These are phyloP conservation scores for Lochmaea crataegi DNA, from an alignment of 2,888 invertebrate species.

Conservation along the genomic window DNA sequence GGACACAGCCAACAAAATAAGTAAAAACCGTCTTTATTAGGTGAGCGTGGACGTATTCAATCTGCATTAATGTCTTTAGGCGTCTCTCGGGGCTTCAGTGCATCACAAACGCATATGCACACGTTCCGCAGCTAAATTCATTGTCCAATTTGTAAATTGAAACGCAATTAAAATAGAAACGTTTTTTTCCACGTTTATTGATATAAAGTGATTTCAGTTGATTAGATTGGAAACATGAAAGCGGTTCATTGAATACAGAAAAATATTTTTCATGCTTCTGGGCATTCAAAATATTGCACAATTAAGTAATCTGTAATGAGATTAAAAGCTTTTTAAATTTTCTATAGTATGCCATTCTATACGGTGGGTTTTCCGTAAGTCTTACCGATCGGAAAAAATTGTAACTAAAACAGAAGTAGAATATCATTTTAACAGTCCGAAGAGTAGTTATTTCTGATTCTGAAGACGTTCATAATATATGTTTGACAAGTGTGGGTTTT, in stretches of 20 bases:
- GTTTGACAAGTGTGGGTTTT: too few relatives aligned
- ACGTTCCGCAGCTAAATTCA: conserved; percentile 60
- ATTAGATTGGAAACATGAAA: conserved; percentile 33
- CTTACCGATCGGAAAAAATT: too few relatives aligned
- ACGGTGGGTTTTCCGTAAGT: background rate
- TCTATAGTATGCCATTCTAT: background rate
- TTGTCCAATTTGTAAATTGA: conserved; percentile 62
- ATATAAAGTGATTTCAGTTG: conserved; percentile 44
- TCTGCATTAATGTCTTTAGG: conserved; percentile 46
- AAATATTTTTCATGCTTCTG: conserved; percentile 1
- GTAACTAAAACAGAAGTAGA: too few relatives aligned
- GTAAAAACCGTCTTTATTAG: conserved; percentile 33
- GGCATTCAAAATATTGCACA: background rate
- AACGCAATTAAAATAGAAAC: conserved; percentile 59
- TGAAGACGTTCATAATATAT: too few relatives aligned
- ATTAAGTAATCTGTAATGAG: background rate
- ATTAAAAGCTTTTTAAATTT: conserved; percentile 1
- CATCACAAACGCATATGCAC: conserved; percentile 48
- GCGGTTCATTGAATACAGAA: conserved; percentile 4
- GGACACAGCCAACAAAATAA: conserved; percentile 23
- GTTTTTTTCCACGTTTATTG: conserved; percentile 41
- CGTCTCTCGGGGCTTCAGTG: conserved; percentile 41
- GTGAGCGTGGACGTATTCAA: conserved; percentile 42
- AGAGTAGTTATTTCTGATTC: too few relatives aligned
- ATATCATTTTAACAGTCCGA: too few relatives aligned